These are phyloP conservation scores for Dasyprocta punctata DNA, from an alignment of 2,113 vertebrate species.

Conservation along the genomic window DNA sequence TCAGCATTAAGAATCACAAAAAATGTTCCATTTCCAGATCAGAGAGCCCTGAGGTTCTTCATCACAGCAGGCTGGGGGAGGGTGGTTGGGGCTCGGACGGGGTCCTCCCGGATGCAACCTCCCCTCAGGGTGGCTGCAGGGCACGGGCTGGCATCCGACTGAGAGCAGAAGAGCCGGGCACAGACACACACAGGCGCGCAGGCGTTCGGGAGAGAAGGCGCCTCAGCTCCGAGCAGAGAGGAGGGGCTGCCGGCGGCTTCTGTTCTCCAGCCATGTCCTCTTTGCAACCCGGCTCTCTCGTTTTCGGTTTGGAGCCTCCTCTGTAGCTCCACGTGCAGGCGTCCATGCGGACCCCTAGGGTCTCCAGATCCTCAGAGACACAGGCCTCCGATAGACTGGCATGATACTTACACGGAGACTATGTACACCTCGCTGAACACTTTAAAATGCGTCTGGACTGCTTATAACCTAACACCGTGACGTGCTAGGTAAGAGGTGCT, in stretches of 20 bases:
- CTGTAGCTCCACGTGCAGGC: not conserved
- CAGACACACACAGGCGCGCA: not conserved
- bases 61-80: not conserved
- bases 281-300: not conserved
- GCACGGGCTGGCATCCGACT: not conserved
- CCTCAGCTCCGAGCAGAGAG: not conserved
- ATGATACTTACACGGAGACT: not conserved
- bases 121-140: not conserved
- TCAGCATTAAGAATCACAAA: not conserved
- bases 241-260: not conserved
- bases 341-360: not conserved
- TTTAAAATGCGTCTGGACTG: not conserved
- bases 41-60: not conserved
- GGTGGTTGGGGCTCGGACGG: not conserved
- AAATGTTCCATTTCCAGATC: not conserved
- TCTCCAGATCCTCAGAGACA: no score
- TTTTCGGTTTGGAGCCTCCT: not conserved
- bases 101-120: no score
- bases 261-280: not conserved
- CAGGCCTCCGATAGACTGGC: not conserved
- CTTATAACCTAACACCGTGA: not conserved
- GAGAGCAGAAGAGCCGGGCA: not conserved
- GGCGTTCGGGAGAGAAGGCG: fast-evolving
- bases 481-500: not conserved
- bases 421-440: not conserved